Conservation (phyloP, 2,113 vertebrate genomes). For the Nipponia nippon region DNA sequence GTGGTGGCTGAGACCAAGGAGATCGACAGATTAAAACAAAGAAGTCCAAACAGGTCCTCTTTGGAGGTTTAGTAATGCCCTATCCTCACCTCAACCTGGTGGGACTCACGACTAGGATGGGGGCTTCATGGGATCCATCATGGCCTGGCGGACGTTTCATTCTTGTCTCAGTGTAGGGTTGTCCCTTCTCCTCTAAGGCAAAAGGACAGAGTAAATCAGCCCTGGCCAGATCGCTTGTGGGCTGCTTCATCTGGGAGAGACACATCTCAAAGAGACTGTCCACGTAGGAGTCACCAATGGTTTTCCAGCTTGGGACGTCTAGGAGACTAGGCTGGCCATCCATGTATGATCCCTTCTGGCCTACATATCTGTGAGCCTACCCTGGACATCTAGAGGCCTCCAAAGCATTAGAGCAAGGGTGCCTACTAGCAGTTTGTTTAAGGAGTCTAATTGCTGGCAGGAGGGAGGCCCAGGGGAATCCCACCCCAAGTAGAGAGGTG, state of each 20-base stretch:
- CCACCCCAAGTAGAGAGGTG: background rate
- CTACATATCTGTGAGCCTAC: background rate
- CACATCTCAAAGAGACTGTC: background rate
- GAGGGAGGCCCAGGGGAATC: background rate
- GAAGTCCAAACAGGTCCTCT: background rate
- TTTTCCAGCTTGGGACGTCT: background rate
- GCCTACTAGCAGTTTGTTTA: background rate
- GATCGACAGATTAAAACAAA: fast-evolving
- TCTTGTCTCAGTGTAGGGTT: background rate
- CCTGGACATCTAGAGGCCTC: background rate
- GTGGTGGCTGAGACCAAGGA: background rate
- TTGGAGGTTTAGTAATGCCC: background rate
- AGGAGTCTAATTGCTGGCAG: background rate
- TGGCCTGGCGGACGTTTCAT: background rate
- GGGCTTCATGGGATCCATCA: too few relatives aligned
- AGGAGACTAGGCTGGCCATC: background rate
- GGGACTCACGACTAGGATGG: fast-evolving
- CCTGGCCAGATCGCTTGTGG: fast-evolving
- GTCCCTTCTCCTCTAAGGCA: background rate
- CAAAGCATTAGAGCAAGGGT: background rate
- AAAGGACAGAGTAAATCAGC: background rate
- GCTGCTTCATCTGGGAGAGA: background rate
- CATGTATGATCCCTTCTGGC: background rate
- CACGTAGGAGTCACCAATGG: fast-evolving
- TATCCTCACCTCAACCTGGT: background rate